Evolutionary conservation across 2,888 invertebrate genomes (phyloP), one percentile per base, ranked within the genome.

Genomic region (Stenurella melanura): DNA sequence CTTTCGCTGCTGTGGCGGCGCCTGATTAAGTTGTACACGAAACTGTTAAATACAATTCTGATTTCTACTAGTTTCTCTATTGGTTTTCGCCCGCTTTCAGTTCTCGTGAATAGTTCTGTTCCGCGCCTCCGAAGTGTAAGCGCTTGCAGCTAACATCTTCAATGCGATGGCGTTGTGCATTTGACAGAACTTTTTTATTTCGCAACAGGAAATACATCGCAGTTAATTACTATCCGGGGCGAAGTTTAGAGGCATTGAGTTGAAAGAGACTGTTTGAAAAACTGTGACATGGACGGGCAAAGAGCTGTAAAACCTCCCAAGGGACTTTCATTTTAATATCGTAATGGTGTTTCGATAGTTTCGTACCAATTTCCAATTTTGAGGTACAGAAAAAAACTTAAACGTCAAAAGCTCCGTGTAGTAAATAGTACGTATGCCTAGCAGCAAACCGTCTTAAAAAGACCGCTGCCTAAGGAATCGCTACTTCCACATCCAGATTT

Each of bases 21-120:
- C 71, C 77, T 81, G 81, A 81, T 81, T 81, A 78, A 80, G 80
- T 77, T 80, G 76, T 77, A 77, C 76, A 78, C 72, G 74, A 78
- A 81, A 67, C 74, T 78, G 73, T 79, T 78, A 78, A 74, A 71
- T 69, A 67, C 61, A 42, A 56, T 61, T 42, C 56, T 67, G 73
- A 75, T 78, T 75, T 21, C 57, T 67, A 58, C 57, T 67, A 58
- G 66, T 60, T 74, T 60, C 74, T 66, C 54, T 64, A 34, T 69
- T 30, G 56, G 69, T 69, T 69, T 58, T 58, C 26, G 69, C 56
- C n/a, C 11, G 68, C 56, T 69, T 67, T 67, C 54, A 67, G 50
- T 67, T 56, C n/a, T n/a, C 26, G 21, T 26, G 26, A 54, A 50
- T 67, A 19, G 56, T 15, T 67, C 50, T 50, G 30, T 7, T 67